phyloP scores from a whole-genome alignment of 2,797 vertebrate species.

The Microcaecilia unicolor region DNA sequence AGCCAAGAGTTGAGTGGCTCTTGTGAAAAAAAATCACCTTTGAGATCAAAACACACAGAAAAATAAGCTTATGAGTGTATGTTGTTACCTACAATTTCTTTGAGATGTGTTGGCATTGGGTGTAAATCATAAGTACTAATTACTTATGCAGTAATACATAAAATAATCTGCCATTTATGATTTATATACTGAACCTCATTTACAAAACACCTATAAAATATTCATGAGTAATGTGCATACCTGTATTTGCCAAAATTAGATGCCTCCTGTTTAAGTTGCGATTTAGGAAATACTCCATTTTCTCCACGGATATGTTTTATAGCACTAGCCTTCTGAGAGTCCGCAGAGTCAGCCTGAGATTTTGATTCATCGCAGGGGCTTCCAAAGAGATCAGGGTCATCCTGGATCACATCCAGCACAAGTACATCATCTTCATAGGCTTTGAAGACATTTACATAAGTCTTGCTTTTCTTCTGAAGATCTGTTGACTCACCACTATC shows the following conservation, averaged over 20 bases:
- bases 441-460: slow-evolving; percentile 56
- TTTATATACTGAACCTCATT: neutral
- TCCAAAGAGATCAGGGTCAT: slow-evolving; percentile 86
- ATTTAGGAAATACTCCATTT: slow-evolving; percentile 2
- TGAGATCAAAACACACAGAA: too few relatives aligned
- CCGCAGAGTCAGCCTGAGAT: slow-evolving; percentile 8
- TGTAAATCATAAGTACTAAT: too few relatives aligned
- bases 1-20: too few relatives aligned
- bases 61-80: too few relatives aligned
- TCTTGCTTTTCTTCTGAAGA: slow-evolving; percentile 1
- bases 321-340: neutral
- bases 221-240: slow-evolving; percentile 31
- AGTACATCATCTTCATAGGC: slow-evolving; percentile 83
- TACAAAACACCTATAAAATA: neutral
- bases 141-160: too few relatives aligned
- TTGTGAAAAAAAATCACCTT: too few relatives aligned
- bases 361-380: slow-evolving; percentile 22
- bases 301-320: slow-evolving; percentile 1
- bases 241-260: slow-evolving; percentile 21
- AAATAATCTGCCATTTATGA: too few relatives aligned
- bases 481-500: slow-evolving; percentile 7
- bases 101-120: too few relatives aligned
- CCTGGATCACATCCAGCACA: slow-evolving; percentile 78
- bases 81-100: too few relatives aligned
- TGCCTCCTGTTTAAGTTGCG: slow-evolving; percentile 6